Evolutionary conservation across 2,888 invertebrate species (phyloP).

Genomic region (Sisyra terminalis): DNA sequence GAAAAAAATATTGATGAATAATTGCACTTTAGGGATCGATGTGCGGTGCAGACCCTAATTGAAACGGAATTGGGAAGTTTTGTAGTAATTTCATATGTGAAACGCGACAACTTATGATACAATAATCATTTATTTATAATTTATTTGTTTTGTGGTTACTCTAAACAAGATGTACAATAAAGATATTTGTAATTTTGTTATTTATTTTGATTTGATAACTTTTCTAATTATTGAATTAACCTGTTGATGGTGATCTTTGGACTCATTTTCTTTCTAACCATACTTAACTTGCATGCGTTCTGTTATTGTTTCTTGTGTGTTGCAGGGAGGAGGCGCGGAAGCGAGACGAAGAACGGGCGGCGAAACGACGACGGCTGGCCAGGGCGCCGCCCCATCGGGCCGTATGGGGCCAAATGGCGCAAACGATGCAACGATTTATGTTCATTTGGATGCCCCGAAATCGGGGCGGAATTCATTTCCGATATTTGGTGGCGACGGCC

Average conservation of each 20-base stretch:
- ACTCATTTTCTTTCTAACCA: background rate
- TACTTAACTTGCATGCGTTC: conserved; percentile 6
- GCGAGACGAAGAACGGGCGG: conserved; percentile 36
- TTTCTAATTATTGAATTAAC: background rate
- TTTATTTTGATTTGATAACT: conserved; percentile 3
- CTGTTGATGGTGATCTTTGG: background rate
- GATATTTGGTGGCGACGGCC: conserved; percentile 34
- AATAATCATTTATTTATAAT: background rate
- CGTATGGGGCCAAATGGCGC: conserved; percentile 8
- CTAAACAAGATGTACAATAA: background rate
- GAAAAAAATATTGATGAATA: background rate
- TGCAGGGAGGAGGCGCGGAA: conserved; percentile 40
- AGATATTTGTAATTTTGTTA: conserved; percentile 4
- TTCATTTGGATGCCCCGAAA: conserved; percentile 26
- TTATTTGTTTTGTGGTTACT: background rate
- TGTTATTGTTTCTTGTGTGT: conserved; percentile 12
- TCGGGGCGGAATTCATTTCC: conserved; percentile 24
- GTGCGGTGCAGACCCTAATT: conserved; percentile 1
- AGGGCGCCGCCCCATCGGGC: conserved; percentile 10
- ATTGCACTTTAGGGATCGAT: background rate
- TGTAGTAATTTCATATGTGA: conserved; percentile 1
- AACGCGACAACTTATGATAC: background rate
- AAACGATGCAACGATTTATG: conserved; percentile 17
- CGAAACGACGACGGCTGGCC: conserved; percentile 25
- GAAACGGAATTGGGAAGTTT: conserved; percentile 4